Evolutionary conservation across 2,888 invertebrate genomes (phyloP), one percentile per base, ranked within the genome.

Genomic region (Tenthredo distinguenda): DNA sequence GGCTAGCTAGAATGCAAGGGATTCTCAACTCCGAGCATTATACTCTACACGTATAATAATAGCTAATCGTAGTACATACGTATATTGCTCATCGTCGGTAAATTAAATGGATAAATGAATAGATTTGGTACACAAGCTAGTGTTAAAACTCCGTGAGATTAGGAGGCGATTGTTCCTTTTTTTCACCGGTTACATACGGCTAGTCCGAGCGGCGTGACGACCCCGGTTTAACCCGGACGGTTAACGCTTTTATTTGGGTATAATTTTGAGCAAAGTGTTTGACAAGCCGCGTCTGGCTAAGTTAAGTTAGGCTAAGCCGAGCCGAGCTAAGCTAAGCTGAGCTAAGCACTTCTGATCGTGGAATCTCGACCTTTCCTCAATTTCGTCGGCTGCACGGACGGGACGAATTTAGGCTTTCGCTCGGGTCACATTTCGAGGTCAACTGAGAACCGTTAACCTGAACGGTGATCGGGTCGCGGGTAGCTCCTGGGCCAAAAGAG

Each of bases 351-450:
- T 15, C 34, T 43, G 62, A 58, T 77, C 81, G 62, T 81, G 40
- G 58, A 68, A 68, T 83, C 65, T 83, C 83, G 83, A 47, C 47
- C 68, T 83, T 83, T 68, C 83, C 47, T 68, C 68, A 40, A 83
- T 83, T 83, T 47, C 65, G 68, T 62, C 81, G 62, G 34, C 40
- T n/a, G 15, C 50, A 26, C 77, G 76, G 76, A 77, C 21, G 40
- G 40, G 15, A 31, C 47, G 68, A 83, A 68, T 68, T 83, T 83
- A 26, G 68, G 81, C 62, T 40, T 81, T 62, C 34, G 62, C 81
- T 18, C 81, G 62, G 83, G 83, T 83, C 83, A 83, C 68, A 68
- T 68, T 83, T 83, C 47, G 83, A 83, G 83, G 83, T 83, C 83
- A 71, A 58, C 83, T 31, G 83, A 68, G 68, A 83, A 83, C 83